phyloP scores from a whole-genome alignment of 2,113 vertebrate species.

The Lasiurus cinereus region DNA sequence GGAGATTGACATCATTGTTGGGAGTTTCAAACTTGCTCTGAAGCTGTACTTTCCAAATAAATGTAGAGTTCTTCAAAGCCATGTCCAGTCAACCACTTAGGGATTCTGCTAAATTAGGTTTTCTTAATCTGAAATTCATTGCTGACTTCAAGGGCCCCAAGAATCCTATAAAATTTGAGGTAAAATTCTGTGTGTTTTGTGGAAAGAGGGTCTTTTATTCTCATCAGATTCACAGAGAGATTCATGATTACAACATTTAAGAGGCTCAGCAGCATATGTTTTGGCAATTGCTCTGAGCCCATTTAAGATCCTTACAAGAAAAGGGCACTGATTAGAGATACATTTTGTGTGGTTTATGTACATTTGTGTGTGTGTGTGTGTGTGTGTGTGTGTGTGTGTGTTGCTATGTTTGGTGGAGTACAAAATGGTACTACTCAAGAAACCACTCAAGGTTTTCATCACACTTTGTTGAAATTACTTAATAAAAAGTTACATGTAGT shows the following conservation, averaged over 20 bases:
- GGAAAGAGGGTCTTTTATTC: background rate
- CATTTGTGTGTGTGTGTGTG: background rate
- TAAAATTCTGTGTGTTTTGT: constrained; percentile 25
- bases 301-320: background rate
- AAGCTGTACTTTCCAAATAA: constrained; percentile 34
- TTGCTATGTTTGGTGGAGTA: background rate
- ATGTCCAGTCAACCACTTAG: background rate
- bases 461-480: constrained; percentile 54
- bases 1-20: background rate
- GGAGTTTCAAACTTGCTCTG: constrained; percentile 4
- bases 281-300: background rate
- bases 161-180: background rate
- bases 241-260: background rate
- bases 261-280: background rate
- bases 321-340: background rate
- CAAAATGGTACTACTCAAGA: background rate
- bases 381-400: background rate
- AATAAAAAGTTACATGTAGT: background rate
- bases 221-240: background rate
- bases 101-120: background rate
- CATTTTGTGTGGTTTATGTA: background rate
- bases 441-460: background rate
- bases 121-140: constrained; percentile 5
- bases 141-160: background rate
- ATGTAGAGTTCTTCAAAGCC: constrained; percentile 21